A percentile compares a stretch with the other conserved stretches of the same genome.
Evolutionary conservation across 1,140 invertebrate species (phyloP).

Genomic region (Drosophila insularis): DNA sequence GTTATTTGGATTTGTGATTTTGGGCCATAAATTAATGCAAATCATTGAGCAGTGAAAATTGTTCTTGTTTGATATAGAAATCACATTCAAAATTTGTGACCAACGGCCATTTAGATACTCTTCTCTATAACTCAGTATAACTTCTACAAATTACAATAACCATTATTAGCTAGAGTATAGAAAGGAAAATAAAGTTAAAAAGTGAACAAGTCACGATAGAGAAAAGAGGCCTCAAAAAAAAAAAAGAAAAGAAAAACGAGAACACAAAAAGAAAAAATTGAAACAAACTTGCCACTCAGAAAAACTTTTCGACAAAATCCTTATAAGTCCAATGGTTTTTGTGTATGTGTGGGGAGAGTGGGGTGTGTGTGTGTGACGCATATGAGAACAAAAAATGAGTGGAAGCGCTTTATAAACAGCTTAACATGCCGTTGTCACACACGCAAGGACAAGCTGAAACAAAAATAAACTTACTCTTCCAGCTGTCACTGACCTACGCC

Average conservation of each 20-base stretch:
- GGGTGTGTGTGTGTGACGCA: slow-evolving; percentile 5
- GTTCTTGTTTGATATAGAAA: not conserved
- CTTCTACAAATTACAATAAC: too few species aligned
- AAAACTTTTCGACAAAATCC: slow-evolving; percentile 45
- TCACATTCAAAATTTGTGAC: not conserved
- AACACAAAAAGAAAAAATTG: slow-evolving; percentile 25
- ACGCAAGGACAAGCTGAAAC: slow-evolving; percentile 52
- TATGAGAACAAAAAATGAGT: slow-evolving; percentile 49
- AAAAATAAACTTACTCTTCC: slow-evolving; percentile 45
- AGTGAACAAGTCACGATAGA: slow-evolving; percentile 38
- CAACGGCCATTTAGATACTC: not conserved
- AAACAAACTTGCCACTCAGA: slow-evolving; percentile 50
- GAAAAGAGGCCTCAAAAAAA: slow-evolving; percentile 35
- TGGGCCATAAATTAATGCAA: slow-evolving; percentile 47
- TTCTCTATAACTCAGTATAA: not conserved
- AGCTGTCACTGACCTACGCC: slow-evolving; percentile 35
- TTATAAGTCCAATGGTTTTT: slow-evolving; percentile 25
- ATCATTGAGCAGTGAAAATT: slow-evolving; percentile 35
- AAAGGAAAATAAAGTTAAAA: slow-evolving; percentile 28
- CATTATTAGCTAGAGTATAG: too few species aligned
- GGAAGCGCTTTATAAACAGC: slow-evolving; percentile 73
- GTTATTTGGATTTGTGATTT: slow-evolving; percentile 55
- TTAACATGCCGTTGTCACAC: slow-evolving; percentile 71
- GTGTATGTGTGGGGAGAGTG: slow-evolving; percentile 1
- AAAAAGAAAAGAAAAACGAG: slow-evolving; percentile 31